phyloP scores from a whole-genome alignment of 2,888 invertebrate species.

The Trileptium ribeirensis region DNA sequence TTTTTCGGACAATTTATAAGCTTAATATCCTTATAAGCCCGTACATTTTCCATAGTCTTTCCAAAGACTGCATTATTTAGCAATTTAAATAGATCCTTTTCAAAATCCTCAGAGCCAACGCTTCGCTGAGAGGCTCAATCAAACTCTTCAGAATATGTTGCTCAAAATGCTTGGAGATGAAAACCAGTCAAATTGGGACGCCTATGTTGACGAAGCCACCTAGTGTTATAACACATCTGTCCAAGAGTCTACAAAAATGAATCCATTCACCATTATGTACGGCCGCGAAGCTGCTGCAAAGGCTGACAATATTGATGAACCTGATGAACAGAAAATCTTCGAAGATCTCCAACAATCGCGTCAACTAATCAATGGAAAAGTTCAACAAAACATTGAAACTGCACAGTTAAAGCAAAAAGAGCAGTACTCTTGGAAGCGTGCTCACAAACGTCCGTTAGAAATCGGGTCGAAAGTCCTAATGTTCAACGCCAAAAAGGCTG shows the following conservation, averaged over 20 bases:
- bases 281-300: not conserved
- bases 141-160: not conserved
- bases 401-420: not conserved
- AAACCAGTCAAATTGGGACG: not conserved
- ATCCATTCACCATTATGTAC: not conserved
- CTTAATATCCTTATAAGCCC: no score
- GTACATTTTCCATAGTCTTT: no score
- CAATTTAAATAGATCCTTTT: no score
- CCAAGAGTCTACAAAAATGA: not conserved
- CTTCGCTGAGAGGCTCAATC: constrained; percentile 1
- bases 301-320: not conserved
- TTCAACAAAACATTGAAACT: not conserved
- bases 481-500: not conserved
- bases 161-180: not conserved
- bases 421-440: not conserved
- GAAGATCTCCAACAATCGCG: not conserved
- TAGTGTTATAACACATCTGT: not conserved
- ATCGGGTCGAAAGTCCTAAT: not conserved
- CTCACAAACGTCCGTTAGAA: not conserved
- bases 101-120: not conserved
- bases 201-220: not conserved
- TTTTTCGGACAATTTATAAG: no score
- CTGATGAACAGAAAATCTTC: not conserved
- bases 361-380: not conserved
- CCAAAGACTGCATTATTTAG: no score